Evolutionary conservation across 2,888 invertebrate species (phyloP), one percentile per base, ranked within the genome.

Genomic region (Hypomecis atomaria): DNA sequence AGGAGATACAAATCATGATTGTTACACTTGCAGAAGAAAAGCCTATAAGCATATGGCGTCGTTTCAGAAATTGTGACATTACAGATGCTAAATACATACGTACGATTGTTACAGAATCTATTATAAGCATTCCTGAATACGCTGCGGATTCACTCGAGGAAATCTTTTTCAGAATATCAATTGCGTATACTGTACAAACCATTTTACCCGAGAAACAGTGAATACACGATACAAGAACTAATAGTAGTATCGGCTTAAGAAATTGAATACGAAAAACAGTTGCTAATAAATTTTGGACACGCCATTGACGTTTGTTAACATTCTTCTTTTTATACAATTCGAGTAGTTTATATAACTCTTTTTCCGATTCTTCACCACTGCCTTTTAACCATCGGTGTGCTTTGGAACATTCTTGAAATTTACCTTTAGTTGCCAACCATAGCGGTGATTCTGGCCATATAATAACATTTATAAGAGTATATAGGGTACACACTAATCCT

Each of bases 111-210:
- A 85, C 67, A 1, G 80, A 80, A 36, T 86, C 85, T 57, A 86
- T 69, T 44, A 83, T 77, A 8, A 85, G 62, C 81, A 86, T 83
- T 8, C 72, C 77, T 0, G 59, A 64, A n/a, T 85, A 85, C 0
- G 85, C 82, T 0, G 76, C 70, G 0, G 62, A 57, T 61, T 82
- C 78, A 37, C 66, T 75, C 0, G 62, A 59, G 0, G 80, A 81
- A 8, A 84, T 81, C 56, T 78, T 78, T 49, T 77, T 83, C n/a
- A 83, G 67, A 11, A 85, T 77, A 63, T 84, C 84, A 43, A 84
- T 65, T 6, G 81, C 81, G 43, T 79, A 85, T 0, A 82, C 59
- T 5, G 77, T 72, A 61, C 74, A 81, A 0, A 82, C 69, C 8
- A 82, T 52, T 73, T 85, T 85, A 0, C 85, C 85, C 4, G 76